Base-by-base conservation (phyloP, 2,113 vertebrate genomes). In the Oceanites oceanicus region DNA sequence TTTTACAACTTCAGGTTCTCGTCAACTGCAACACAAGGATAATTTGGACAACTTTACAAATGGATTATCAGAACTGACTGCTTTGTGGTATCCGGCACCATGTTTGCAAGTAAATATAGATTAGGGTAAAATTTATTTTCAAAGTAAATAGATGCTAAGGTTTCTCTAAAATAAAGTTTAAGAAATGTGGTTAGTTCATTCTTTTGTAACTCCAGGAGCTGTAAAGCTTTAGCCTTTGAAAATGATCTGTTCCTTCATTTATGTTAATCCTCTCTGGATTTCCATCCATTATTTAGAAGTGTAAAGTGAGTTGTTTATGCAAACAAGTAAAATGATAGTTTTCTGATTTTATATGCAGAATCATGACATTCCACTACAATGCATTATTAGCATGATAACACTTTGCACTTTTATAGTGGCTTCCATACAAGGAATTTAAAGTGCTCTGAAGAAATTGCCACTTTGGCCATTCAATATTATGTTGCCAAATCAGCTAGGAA, bases 251-350 rank as follows among this genome's bases (percentile, higher is more conserved):
- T 61, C 59, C 83, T 88, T 78, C 61, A 50, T 90, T 91, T 88
- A 61, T 63, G 75, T 94, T 61, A 90, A 94, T 92, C 92, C 78
- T 59, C 56, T 55, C 90, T 88, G 81, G 88, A 86, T 93, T 95
- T 76, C 45, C 88, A 95, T n/a, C 52, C 62, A 8, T 72, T 87
- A 23, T 53, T 32, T 65, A 71, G 81, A 63, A 94, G 70, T 55
- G 80, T 20, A 49, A 82, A 72, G 45, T 20, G 81, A 90, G 53
- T 18, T 88, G 59, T 90, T 94, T 85, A 79, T 78, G 89, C 91
- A 89, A 75, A 92, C 84, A 70, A 71, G 82, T 36, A 75, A 70
- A 86, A 68, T 22, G 4, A 79, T 49, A 65, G 21, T 19, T 78
- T 63, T 81, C 80, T 76, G 53, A 44, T 26, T 82, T 65, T 56